Evolutionary conservation across 2,797 vertebrate genomes (phyloP), one percentile per base, ranked within the genome.

Genomic region (Xenops minutus): DNA sequence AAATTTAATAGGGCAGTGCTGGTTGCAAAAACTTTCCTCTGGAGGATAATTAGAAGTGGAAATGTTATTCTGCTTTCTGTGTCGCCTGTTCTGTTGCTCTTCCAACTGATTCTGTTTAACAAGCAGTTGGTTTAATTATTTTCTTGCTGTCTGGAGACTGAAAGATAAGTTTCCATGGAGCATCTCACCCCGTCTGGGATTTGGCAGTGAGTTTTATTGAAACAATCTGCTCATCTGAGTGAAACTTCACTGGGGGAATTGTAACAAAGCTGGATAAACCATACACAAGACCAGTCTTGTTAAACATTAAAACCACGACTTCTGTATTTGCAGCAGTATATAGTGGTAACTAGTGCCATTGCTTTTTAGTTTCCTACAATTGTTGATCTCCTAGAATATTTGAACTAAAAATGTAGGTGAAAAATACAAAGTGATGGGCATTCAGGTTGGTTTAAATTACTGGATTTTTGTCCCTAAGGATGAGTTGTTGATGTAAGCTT

Each of bases 131-230:
- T 58, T 92, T 91, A 78, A 95, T 91, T 88, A 48, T 83, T 94
- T 94, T 91, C 79, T 88, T 62, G 59, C 48, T 56, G 63, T 85
- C 80, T 96, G 92, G 75, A 92, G 63, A 46, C 63, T 49, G 32
- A 61, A 56, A 59, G 54, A 84, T 63, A 56, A 84, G 36, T 95
- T 95, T 96, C 77, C 88, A 54, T 22, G 8, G 27, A 91, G 74
- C 61, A 76, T 89, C 89, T 86, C 88, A n/a, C 4, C 63, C 79
- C 56, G 24, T 44, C 78, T 91, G 76, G 73, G 49, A n/a, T 77
- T 88, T 97, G 92, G 91, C 88, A 93, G 0, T 26, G 67, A n/a
- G 18, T 91, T 81, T 94, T 90, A 89, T 85, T 80, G 76, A 91
- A 96, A 85, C 77, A 86, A 26, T 95, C 83, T 94, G 74, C 72